These are phyloP conservation scores for Glomeris maerens DNA, from an alignment of 1,140 invertebrate genomes.

Conservation along the genomic window DNA sequence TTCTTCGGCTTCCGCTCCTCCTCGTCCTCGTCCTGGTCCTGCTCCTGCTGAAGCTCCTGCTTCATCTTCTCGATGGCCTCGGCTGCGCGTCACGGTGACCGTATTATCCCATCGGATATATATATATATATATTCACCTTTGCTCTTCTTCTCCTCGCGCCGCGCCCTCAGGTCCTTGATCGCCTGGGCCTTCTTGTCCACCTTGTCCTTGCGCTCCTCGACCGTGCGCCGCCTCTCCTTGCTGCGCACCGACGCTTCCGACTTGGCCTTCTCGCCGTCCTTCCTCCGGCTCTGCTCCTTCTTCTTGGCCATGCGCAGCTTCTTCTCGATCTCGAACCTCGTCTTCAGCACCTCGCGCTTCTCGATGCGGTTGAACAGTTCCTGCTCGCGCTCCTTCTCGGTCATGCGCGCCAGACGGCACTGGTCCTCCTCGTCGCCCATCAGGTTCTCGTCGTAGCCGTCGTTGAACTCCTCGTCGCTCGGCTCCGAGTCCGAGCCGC, in stretches of 20 bases:
- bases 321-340: conserved; percentile 91
- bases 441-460: conserved; percentile 89
- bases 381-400: conserved; percentile 91
- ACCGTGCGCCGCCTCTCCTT: conserved; percentile 86
- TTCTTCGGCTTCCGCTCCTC: conserved; percentile 41
- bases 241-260: conserved; percentile 59
- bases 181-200: conserved; percentile 77
- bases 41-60: conserved; percentile 24
- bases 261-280: conserved; percentile 40
- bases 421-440: conserved; percentile 92
- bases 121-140: conserved; percentile 21
- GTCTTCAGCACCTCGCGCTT: conserved; percentile 83
- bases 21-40: conserved; percentile 34
- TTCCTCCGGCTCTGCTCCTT: conserved; percentile 51
- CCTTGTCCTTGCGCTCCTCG: conserved; percentile 61
- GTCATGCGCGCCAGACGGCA: conserved; percentile 77
- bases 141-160: conserved; percentile 57
- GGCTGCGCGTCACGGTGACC: conserved; percentile 12
- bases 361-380: conserved; percentile 91
- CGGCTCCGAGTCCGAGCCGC: conserved; percentile 33
- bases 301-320: conserved; percentile 70
- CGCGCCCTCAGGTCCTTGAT: conserved; percentile 80
- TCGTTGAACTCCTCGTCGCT: conserved; percentile 55
- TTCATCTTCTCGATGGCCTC: conserved; percentile 41
- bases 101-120: not conserved